Evolutionary conservation across 1,140 invertebrate genomes (phyloP).

Genomic region (Drosophila suzukii): DNA sequence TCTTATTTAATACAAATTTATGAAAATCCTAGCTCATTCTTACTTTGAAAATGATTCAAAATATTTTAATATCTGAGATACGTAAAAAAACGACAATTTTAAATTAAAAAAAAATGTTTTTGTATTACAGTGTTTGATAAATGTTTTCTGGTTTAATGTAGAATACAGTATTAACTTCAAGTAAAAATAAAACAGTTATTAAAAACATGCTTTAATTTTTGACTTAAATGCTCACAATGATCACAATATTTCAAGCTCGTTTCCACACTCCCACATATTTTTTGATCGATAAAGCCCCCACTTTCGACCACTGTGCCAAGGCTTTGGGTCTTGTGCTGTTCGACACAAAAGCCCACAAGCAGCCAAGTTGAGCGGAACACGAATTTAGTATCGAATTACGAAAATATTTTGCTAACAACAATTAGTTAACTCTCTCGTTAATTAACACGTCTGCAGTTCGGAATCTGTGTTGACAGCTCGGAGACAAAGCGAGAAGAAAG

Average conservation of each 20-base stretch:
- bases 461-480: constrained; percentile 81
- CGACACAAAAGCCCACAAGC: constrained; percentile 78
- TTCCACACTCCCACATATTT: not conserved
- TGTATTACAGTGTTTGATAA: too few relatives aligned
- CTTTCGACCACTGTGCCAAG: constrained; percentile 38
- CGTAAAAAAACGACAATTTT: too few relatives aligned
- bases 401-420: constrained; percentile 84
- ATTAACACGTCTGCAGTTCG: constrained; percentile 82
- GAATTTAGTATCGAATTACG: constrained; percentile 84
- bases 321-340: constrained; percentile 12
- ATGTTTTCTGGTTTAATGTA: too few relatives aligned
- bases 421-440: constrained; percentile 84
- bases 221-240: too few relatives aligned
- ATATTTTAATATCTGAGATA: not conserved
- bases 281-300: not conserved
- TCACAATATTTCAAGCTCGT: too few relatives aligned
- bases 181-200: too few relatives aligned
- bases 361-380: constrained; percentile 79
- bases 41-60: too few relatives aligned
- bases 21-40: too few relatives aligned
- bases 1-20: too few relatives aligned
- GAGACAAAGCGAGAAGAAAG: constrained; percentile 7
- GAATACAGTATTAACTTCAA: too few relatives aligned
- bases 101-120: too few relatives aligned
- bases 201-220: too few relatives aligned